Evolutionary conservation across 2,797 vertebrate species (phyloP), one percentile per base, ranked within the genome.

Genomic region (Rhinophrynus dorsalis): DNA sequence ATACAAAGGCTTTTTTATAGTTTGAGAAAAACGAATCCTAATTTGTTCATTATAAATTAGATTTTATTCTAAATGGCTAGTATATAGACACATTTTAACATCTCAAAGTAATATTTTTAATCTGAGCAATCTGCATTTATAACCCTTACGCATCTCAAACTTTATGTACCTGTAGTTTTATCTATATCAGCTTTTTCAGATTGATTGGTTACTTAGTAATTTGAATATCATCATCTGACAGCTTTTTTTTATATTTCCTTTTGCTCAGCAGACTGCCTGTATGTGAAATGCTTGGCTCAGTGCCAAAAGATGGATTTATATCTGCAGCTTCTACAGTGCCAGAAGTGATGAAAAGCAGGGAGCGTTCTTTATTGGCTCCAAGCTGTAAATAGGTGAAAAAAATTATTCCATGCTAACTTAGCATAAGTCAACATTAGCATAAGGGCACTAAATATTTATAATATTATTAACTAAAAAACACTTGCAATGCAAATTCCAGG

Each of bases 231-330:
- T 9, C 0, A 4, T 17, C 1, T 50, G 9, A 40, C 27, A 29
- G 32, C 38, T 26, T 65, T 65, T 42, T 59, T 68, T n/a, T n/a
- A n/a, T n/a, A n/a, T n/a, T n/a, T 40, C 6, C 61, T 60, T 52
- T 70, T 12, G 24, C 57, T 59, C 61, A 74, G 15, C 57, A 35
- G 54, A 45, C 61, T 74, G 15, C 52, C 26, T 32, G 59, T 35
- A 5, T 11, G 20, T 52, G 2, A 54, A 26, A 35, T 17, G 38
- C 60, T 71, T 70, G 26, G 7, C 52, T 60, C 42, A 66, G 3
- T 67, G 9, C 29, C 30, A 74, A 21, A 42, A 8, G 1, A 1
- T 13, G 24, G 8, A 33, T 60, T 44, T 27, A 24, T 56, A 52
- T 58, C 47, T 40, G 23, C 44, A 56, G 11, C 5, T 4, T 47